phyloP scores from a whole-genome alignment of 2,888 invertebrate genomes.

The Scrobipalpa costella region DNA sequence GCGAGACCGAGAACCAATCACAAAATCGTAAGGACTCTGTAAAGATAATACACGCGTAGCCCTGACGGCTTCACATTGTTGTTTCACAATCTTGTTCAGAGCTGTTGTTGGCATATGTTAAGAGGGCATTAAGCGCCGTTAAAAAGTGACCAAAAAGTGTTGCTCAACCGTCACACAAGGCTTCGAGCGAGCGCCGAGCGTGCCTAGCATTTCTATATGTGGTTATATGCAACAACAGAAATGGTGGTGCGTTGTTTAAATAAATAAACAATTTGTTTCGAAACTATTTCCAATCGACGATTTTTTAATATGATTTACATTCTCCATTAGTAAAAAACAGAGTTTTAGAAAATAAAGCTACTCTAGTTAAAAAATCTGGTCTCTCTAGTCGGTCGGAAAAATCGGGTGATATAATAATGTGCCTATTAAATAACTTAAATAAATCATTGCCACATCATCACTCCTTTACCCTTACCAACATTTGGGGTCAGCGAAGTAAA shows the following conservation, averaged over 20 bases:
- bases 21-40: not conserved
- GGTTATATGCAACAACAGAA: not conserved
- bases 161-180: constrained; percentile 29
- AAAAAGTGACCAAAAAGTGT: constrained; percentile 26
- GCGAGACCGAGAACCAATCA: too few relatives aligned
- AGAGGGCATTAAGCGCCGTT: constrained; percentile 20
- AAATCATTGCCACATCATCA: too few relatives aligned
- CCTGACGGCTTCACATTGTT: not conserved
- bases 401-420: too few relatives aligned
- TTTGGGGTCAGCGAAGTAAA: too few relatives aligned
- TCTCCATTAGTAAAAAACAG: too few relatives aligned
- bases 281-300: not conserved
- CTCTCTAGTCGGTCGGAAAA: too few relatives aligned
- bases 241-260: not conserved
- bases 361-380: too few relatives aligned
- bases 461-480: too few relatives aligned
- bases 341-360: too few relatives aligned
- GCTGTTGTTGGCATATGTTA: constrained; percentile 13
- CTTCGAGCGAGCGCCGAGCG: constrained; percentile 20
- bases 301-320: not conserved
- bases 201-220: constrained; percentile 23
- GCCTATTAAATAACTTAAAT: too few relatives aligned
- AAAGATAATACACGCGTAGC: not conserved
- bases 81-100: constrained; percentile 15
- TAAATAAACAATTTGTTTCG: constrained; percentile 3